These are phyloP conservation scores for Trichomalopsis sarcophagae DNA, from an alignment of 1,140 invertebrate species.

Conservation along the genomic window DNA sequence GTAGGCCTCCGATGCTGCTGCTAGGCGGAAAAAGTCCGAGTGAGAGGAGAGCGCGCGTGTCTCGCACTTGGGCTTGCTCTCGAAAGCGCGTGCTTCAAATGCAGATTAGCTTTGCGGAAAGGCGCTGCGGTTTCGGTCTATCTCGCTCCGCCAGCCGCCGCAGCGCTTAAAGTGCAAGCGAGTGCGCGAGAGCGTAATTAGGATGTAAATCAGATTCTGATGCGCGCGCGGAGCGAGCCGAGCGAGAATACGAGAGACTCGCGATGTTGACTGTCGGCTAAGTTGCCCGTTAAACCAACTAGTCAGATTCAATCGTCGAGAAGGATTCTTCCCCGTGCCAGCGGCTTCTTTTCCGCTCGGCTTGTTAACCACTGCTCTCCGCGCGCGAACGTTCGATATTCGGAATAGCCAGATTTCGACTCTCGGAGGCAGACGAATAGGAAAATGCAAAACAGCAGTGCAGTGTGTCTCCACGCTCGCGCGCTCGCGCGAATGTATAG, in stretches of 20 bases:
- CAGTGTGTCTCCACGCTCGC: neutral
- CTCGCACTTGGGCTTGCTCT: neutral
- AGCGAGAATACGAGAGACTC: slow-evolving; percentile 50
- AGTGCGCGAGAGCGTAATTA: slow-evolving; percentile 62
- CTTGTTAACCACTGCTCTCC: too few relatives aligned
- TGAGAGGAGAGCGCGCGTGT: neutral
- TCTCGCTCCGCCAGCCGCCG: neutral
- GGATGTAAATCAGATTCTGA: slow-evolving; percentile 68
- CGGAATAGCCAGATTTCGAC: too few relatives aligned
- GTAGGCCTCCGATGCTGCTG: neutral
- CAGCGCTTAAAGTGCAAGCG: slow-evolving; percentile 28
- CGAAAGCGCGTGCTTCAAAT: slow-evolving; percentile 55
- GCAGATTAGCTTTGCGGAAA: slow-evolving; percentile 60
- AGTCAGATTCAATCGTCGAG: neutral
- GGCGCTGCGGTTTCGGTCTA: neutral
- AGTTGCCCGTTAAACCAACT: slow-evolving; percentile 2
- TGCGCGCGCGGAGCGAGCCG: slow-evolving; percentile 45
- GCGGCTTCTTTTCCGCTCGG: neutral
- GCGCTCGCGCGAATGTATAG: neutral
- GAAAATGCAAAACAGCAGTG: slow-evolving; percentile 22
- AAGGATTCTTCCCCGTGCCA: neutral
- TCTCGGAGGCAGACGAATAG: neutral
- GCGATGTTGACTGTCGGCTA: slow-evolving; percentile 43
- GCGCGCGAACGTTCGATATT: too few relatives aligned
- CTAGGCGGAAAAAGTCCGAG: slow-evolving; percentile 21